Percentiles rank a stretch among this genome's conserved stretches.
phyloP scores from a whole-genome alignment of 1,140 invertebrate genomes.

The Polyergus mexicanus region DNA sequence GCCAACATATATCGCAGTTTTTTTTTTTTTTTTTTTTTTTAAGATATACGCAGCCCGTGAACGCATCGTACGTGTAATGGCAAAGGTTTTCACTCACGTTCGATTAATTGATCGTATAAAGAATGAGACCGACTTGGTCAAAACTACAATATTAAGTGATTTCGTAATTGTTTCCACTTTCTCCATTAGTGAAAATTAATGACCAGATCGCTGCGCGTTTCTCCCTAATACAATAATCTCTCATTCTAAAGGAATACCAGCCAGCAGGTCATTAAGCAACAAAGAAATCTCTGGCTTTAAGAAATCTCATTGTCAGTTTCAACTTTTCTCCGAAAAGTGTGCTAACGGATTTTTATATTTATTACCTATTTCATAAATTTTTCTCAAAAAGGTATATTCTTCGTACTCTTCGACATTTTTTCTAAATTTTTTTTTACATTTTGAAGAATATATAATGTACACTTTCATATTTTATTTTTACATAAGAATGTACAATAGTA shows the following conservation, averaged over 20 bases:
- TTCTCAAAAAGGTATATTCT: background rate
- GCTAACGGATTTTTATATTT: background rate
- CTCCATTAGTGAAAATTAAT: conserved; percentile 52
- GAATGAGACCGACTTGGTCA: conserved; percentile 41
- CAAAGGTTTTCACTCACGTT: conserved; percentile 31
- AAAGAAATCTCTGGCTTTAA: conserved; percentile 36
- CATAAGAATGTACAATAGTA: no score
- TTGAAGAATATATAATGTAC: background rate
- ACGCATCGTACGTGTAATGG: conserved; percentile 17
- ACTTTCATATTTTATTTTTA: background rate
- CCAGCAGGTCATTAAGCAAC: conserved; percentile 24
- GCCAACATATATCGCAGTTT: background rate
- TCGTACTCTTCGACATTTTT: no score
- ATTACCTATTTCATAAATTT: background rate
- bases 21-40: background rate
- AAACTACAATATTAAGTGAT: conserved; percentile 21
- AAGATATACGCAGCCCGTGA: background rate
- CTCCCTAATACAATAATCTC: conserved; percentile 34
- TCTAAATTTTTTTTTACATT: background rate
- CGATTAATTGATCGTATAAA: conserved; percentile 31
- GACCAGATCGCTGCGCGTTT: background rate
- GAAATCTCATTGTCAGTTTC: conserved; percentile 5
- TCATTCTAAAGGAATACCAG: conserved; percentile 8
- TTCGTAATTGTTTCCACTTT: background rate
- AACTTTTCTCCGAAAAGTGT: conserved; percentile 14